Base-by-base conservation (phyloP, 2,113 vertebrate genomes). In the Scopus umbretta region DNA sequence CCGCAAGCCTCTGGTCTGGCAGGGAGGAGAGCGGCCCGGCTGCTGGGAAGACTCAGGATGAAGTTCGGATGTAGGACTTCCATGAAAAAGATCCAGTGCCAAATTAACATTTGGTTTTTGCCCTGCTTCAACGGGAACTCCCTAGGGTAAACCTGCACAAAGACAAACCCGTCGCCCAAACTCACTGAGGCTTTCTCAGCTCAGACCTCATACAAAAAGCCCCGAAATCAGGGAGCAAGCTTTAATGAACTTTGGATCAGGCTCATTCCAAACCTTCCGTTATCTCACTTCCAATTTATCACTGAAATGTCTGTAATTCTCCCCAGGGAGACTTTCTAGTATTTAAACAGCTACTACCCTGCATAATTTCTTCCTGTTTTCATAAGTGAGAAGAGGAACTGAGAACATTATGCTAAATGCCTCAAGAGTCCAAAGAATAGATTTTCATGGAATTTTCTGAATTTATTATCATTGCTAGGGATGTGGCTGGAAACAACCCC, bases 341-440 rank as follows among this genome's bases (percentile, higher is more conserved):
- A 90, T 97, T 96, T 94, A 92, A 96, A 95, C 96, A 97, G 91
- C 85, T 91, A 71, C 80, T 90, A 88, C 70, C 52, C 59, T 85
- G 91, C 91, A 91, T 95, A 93, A 95, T 95, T 95, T 95, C 95
- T 96, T 97, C 97, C 95, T 95, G 72, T 96, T 96, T 94, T 95
- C 71, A 18, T 32, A 87, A 58, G 61, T 88, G 53, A 88, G 67
- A 90, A 93, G 87, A 90, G 92, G 95, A 97, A 94, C 72, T 56
- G 79, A 84, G 82, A 94, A 58, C 65, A 94, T 95, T 93, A 94
- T 71, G 75, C 73, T 90, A 89, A 96, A 94, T 78, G 94, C 65
- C 92, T 76, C 55, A 50, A 45, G 92, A 92, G 32, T 45, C 80
- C 62, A 91, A 90, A 95, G 95, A 95, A 92, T 2, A 75, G 82